These are phyloP conservation scores for Lycopodina hypogea DNA, from an alignment of 37 sponge, comb jelly and placozoan genomes.

Conservation along the genomic window DNA sequence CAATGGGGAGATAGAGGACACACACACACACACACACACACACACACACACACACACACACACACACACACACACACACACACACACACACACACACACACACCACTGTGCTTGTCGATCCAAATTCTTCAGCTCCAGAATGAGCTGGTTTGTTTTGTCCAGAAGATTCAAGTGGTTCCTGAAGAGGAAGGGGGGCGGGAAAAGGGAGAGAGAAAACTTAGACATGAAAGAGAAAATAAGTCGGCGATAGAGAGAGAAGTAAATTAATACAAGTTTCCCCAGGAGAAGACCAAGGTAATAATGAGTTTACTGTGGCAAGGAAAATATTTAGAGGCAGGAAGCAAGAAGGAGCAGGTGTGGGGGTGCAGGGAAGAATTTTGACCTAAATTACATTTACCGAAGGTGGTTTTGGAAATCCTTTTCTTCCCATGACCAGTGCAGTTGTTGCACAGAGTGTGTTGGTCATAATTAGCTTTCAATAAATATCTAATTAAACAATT, in stretches of 20 bases:
- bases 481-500: too few species aligned
- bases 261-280: background rate
- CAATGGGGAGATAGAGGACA: background rate
- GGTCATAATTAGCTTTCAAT: too few species aligned
- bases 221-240: background rate
- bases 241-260: background rate
- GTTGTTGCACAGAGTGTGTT: too few species aligned
- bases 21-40: slow-evolving; percentile 5
- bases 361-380: too few species aligned
- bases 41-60: background rate
- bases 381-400: too few species aligned
- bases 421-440: too few species aligned
- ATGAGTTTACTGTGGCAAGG: background rate
- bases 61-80: background rate
- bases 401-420: too few species aligned
- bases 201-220: slow-evolving; percentile 14
- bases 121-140: slow-evolving; percentile 82
- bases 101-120: slow-evolving; percentile 69
- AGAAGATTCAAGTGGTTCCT: slow-evolving; percentile 78
- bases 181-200: background rate
- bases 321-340: background rate
- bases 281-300: background rate
- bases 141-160: slow-evolving; percentile 73
- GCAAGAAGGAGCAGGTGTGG: too few species aligned
- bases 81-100: background rate